Evolutionary conservation across 2,797 vertebrate species (phyloP), one percentile per base, ranked within the genome.

Genomic region (Sylvilagus floridanus): DNA sequence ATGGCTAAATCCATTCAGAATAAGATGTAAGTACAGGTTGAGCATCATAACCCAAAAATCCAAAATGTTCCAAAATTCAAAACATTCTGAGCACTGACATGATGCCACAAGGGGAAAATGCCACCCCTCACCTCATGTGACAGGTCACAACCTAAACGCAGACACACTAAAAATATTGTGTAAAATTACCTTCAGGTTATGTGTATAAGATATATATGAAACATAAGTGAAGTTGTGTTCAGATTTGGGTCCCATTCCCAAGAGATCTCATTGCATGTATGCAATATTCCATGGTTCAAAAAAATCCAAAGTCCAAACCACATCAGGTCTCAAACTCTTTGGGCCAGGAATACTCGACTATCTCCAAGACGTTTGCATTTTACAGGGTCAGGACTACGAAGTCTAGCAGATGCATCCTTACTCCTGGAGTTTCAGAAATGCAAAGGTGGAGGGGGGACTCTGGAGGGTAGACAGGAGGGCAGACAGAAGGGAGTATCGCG

Each of bases 281-380:
- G 30, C 6, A 66, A 47, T 52, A 83, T 26, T n/a, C 30, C 17
- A 65, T 54, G 66, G 35, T 75, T 22, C 47, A 52, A 62, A 37
- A 84, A 88, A 75, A 68, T 60, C 30, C 6, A 24, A 66, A 84
- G 24, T n/a, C 5, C 42, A 88, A 57, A 75, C 62, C 1, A 47
- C 35, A 68, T 88, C 65, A 57, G 30, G 50, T 37, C 30, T 65
- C 42, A 88, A 32, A 75, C 62, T 68, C 35, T 57, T 82, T 52
- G 35, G 30, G 60, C 57, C 30, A 57, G 37, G 78, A 52, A 50
- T 17, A 22, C 12, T 76, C 30, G 73, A 47, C 50, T 32, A 37
- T 89, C 82, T 30, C 83, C 66, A 72, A 65, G 50, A 68, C 60
- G 88, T 84, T 90, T 93, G 65, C 30, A 69, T 83, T 84, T 93